These are phyloP conservation scores for Scomber japonicus DNA, from an alignment of 2,113 vertebrate species.

Conservation along the genomic window DNA sequence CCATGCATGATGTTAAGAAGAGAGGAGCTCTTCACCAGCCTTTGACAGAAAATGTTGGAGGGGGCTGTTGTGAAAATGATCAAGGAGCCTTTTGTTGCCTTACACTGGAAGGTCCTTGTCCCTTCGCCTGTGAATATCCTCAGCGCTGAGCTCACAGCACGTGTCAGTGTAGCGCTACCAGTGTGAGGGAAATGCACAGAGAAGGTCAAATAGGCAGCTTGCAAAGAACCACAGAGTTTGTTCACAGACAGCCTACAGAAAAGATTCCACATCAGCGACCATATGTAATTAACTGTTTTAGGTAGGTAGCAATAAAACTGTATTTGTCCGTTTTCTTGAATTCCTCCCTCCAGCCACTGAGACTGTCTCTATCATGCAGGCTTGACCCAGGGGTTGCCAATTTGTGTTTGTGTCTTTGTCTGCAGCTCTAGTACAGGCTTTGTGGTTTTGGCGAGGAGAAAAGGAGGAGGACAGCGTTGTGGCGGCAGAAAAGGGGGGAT, in stretches of 20 bases:
- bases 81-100: constrained; percentile 67
- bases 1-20: constrained; percentile 49
- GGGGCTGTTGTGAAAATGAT: constrained; percentile 47
- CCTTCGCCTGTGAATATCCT: constrained; percentile 23
- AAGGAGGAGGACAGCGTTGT: constrained; percentile 53
- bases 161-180: constrained; percentile 63
- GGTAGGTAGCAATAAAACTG: constrained; percentile 83
- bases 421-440: constrained; percentile 64
- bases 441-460: constrained; percentile 69
- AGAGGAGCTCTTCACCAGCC: constrained; percentile 45
- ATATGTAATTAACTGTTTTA: constrained; percentile 85
- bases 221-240: constrained; percentile 82
- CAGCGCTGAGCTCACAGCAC: constrained; percentile 41
- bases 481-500: constrained; percentile 16
- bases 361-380: constrained; percentile 65
- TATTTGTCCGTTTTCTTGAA: constrained; percentile 78
- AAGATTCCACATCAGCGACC: constrained; percentile 80
- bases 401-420: constrained; percentile 74
- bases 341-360: constrained; percentile 68
- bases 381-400: constrained; percentile 70
- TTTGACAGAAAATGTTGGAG: constrained; percentile 50
- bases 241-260: constrained; percentile 81
- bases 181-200: constrained; percentile 70
- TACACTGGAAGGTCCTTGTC: constrained; percentile 64
- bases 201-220: constrained; percentile 84